Conservation (phyloP, 1,140 invertebrate genomes). For the Colletes gigas region DNA sequence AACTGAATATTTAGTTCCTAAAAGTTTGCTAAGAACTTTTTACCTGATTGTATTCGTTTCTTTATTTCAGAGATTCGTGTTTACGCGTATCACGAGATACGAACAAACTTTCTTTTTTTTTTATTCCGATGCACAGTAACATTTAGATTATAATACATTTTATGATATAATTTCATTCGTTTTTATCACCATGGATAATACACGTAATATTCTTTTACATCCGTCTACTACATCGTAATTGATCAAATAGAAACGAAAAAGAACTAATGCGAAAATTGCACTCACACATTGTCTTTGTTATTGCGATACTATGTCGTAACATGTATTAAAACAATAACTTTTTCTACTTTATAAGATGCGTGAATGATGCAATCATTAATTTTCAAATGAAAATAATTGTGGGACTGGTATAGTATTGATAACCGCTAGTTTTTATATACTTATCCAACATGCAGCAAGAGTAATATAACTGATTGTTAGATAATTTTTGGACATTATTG, state of each 20-base stretch:
- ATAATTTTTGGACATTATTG: constrained; percentile 6
- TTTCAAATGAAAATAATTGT: not conserved
- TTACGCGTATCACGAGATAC: constrained; percentile 8
- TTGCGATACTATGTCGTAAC: not conserved
- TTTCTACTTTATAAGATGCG: not conserved
- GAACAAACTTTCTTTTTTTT: constrained; percentile 12
- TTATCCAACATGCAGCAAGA: constrained; percentile 6
- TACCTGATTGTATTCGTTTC: not conserved
- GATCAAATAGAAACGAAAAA: not conserved
- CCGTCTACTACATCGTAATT: constrained; percentile 32
- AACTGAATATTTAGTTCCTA: not conserved
- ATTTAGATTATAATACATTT: constrained; percentile 11
- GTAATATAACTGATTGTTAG: constrained; percentile 10
- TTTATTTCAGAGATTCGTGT: not conserved
- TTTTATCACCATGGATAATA: constrained; percentile 21
- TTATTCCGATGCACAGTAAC: not conserved
- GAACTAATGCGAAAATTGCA: constrained; percentile 4
- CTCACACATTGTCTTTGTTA: not conserved
- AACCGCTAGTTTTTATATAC: constrained; percentile 11
- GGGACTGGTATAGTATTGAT: constrained; percentile 11
- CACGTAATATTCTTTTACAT: constrained; percentile 15
- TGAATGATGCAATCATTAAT: not conserved
- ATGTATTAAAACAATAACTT: not conserved
- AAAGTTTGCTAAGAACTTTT: constrained; percentile 10
- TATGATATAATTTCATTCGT: constrained; percentile 8